phyloP scores from a whole-genome alignment of 1,140 invertebrate genomes.

The Tetramorium parvispinum region DNA sequence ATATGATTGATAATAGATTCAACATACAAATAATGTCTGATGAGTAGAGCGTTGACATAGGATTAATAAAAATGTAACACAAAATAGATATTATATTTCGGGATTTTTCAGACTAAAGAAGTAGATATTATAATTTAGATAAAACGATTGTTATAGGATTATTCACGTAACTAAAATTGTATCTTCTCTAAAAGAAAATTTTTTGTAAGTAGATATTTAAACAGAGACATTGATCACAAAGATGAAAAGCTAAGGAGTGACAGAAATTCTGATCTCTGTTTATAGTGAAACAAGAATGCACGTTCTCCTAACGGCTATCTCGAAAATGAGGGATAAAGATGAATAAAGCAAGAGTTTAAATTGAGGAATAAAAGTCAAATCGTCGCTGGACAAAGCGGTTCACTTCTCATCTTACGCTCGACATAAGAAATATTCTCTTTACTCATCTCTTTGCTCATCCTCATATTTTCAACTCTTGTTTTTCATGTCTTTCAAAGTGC shows the following conservation, averaged over 20 bases:
- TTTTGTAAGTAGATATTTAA: constrained; percentile 25
- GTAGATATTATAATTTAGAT: background rate
- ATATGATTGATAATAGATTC: background rate
- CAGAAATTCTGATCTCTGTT: background rate
- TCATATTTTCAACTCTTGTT: constrained; percentile 22
- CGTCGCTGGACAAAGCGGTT: constrained; percentile 71
- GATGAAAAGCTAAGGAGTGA: background rate
- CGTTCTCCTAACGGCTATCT: background rate
- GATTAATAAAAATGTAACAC: background rate
- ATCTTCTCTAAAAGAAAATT: background rate
- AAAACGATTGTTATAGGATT: background rate
- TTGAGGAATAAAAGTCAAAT: constrained; percentile 43
- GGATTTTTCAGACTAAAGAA: background rate
- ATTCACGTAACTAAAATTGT: background rate
- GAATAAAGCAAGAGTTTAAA: constrained; percentile 29
- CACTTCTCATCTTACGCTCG: constrained; percentile 53
- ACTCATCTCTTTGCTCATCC: background rate
- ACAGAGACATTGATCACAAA: background rate
- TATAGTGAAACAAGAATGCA: constrained; percentile 1
- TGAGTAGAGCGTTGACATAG: background rate
- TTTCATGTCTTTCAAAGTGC: background rate
- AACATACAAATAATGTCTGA: background rate
- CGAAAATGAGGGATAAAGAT: background rate
- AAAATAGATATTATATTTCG: background rate
- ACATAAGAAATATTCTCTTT: constrained; percentile 42